Evolutionary conservation across 2,797 vertebrate genomes (phyloP).

Genomic region (Chaetodon trifasciatus): DNA sequence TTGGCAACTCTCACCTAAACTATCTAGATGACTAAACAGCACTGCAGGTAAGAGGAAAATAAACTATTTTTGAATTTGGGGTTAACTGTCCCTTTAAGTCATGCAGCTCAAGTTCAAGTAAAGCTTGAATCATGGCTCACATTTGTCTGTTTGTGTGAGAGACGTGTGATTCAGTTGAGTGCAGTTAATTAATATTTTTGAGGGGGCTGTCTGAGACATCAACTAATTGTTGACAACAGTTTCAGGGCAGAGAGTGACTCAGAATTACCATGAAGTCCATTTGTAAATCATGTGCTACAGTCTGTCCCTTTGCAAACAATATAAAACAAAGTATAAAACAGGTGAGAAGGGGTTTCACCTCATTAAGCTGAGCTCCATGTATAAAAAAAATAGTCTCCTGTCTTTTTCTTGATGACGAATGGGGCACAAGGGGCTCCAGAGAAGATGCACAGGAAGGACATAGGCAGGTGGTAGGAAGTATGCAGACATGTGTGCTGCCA

Average conservation of each 20-base stretch:
- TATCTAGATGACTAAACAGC: too few relatives aligned
- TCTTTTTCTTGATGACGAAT: constrained; percentile 19
- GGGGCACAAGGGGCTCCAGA: neutral
- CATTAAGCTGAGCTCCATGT: constrained; percentile 28
- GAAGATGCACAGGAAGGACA: constrained; percentile 5
- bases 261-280: constrained; percentile 16
- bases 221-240: constrained; percentile 29
- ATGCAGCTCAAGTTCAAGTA: constrained; percentile 1
- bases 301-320: neutral
- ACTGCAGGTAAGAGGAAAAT: too few relatives aligned
- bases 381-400: constrained; percentile 33
- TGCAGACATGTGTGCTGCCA: constrained; percentile 29
- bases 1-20: too few relatives aligned
- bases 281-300: constrained; percentile 13
- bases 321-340: neutral
- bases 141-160: neutral
- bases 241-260: constrained; percentile 23
- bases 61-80: too few relatives aligned
- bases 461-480: constrained; percentile 2
- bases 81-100: neutral
- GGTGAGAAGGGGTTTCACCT: neutral
- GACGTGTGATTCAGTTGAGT: neutral
- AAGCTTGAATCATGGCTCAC: neutral
- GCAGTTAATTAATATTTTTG: constrained; percentile 21
- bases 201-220: constrained; percentile 8